These are phyloP conservation scores for Sphenopsis melanotis DNA, from an alignment of 2,797 vertebrate species.

Conservation along the genomic window DNA sequence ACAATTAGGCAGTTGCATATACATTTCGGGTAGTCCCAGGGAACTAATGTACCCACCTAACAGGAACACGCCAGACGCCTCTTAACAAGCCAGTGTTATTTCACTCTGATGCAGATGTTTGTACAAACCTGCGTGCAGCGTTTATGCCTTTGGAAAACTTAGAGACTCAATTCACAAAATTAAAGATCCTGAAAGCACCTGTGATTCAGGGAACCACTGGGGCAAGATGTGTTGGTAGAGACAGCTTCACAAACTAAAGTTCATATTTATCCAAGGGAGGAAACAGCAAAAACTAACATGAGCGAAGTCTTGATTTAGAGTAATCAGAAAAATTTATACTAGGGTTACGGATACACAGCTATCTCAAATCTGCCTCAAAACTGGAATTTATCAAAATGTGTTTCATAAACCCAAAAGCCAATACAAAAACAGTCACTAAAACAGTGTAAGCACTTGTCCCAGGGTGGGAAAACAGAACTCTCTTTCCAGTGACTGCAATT, in stretches of 20 bases:
- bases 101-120: fast-evolving
- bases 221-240: background rate
- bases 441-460: background rate
- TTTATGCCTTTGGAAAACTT: background rate
- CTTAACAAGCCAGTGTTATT: background rate
- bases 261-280: background rate
- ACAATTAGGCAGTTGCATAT: background rate
- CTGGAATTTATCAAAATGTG: background rate
- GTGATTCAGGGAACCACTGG: background rate
- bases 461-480: background rate
- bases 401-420: background rate
- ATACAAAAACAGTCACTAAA: background rate
- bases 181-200: background rate
- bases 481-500: background rate
- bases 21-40: background rate
- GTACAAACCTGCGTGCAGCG: fast-evolving
- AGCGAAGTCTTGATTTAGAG: background rate
- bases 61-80: fast-evolving
- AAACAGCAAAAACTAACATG: background rate
- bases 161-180: background rate
- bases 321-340: background rate
- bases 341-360: background rate
- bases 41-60: fast-evolving
- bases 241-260: background rate
- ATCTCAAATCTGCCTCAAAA: background rate